Evolutionary conservation across 2,888 invertebrate genomes (phyloP), one percentile per base, ranked within the genome.

Genomic region (Diachrysia chrysitis): DNA sequence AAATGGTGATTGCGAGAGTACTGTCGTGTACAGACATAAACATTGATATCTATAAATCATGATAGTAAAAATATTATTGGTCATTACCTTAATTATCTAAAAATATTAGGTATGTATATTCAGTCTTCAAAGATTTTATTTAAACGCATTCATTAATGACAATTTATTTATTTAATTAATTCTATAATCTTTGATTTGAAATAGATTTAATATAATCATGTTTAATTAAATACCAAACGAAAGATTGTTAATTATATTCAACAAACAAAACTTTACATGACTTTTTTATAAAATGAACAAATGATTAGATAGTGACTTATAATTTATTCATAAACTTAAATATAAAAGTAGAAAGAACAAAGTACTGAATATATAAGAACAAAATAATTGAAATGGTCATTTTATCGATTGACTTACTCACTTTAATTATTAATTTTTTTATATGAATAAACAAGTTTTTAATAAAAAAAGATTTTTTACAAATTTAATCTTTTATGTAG

Each of bases 331-430:
- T 70, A 54, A 3, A 32, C 32, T 32, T 57, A n/a, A 42, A 42
- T 5, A n/a, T 19, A 56, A 67, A 78, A 59, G 63, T 67, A 63
- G 63, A 42, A 42, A 42, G 14, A 66, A 58, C 37, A 64, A 71
- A 54, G 76, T 69, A 69, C 76, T 79, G 71, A 79, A 63, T 58
- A 71, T 64, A 60, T 64, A 78, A 63, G 63, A 63, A 66, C 59
- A 55, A 70, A 58, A 70, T 71, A 76, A 66, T 71, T 71, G 63
- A 74, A 37, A 19, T 48, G 53, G 46, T 42, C 4, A 0, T 58
- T 7, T 60, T 55, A 51, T 64, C 48, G 9, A 54, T 63, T 69
- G 37, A 56, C 29, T 46, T 9, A 56, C 17, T 54, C 21, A 23
- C 53, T 60, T 57, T 35, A 21, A 58, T 29, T n/a, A 54, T 55